Evolutionary conservation across 2,113 vertebrate species (phyloP), one percentile per base, ranked within the genome.

Genomic region (Clarias magur): DNA sequence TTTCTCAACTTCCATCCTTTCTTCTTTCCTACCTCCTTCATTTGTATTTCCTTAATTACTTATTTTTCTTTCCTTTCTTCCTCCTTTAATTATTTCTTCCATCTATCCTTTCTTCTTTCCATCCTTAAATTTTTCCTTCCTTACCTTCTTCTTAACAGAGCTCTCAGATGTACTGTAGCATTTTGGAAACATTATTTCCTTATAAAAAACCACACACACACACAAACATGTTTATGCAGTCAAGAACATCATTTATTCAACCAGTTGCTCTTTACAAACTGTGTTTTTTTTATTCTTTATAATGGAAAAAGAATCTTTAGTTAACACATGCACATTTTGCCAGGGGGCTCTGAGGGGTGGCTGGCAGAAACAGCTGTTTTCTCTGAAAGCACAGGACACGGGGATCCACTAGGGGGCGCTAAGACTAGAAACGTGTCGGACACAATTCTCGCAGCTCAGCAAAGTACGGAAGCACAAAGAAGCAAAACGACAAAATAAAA

Each of bases 171-270:
- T 27, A 70, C 30, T 16, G 25, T 27, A 72, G 30, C 8, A 42
- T 21, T 53, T 54, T n/a, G 42, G 19, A 23, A 42, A 23, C 34
- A 73, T 11, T 16, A 34, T 19, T 70, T 17, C 15, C 5, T 68
- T 10, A 48, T 3, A 38, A 38, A 38, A 38, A 5, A 38, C 2
- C 30, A 4, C 12, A 91, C 80, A 4, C 12, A 91, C 80, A 88
- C 80, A 90, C 91, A 83, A 13, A 17, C 80, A 59, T 53, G 72
- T 21, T 59, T 53, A 87, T 95, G 96, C 96, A 96, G 96, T 96
- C 95, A 96, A 96, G 95, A 96, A 96, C 95, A 96, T 95, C 95
- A 95, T 96, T 96, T 95, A 96, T 96, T 96, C 95, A 96, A 96
- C 94, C 95, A 95, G 95, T 94, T 92, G 92, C 94, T 95, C 94